Percentiles rank a stretch among this genome's conserved stretches.
Evolutionary conservation across 37 sponge, comb jelly and placozoan genomes (phyloP).

Genomic region (Crambe crambe): DNA sequence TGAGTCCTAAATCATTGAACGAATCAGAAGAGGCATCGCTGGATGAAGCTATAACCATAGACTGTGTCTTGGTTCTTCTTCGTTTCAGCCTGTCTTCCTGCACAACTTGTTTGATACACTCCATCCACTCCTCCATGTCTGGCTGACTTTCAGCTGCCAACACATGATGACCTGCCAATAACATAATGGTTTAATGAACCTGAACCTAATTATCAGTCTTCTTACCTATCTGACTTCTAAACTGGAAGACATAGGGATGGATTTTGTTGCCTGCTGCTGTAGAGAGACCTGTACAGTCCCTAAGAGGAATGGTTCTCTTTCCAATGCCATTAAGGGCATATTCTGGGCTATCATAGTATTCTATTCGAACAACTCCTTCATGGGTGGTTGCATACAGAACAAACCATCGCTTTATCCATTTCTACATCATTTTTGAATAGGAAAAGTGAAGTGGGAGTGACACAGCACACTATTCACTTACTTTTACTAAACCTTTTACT

Average conservation of each 20-base stretch:
- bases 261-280: slow-evolving; percentile 44
- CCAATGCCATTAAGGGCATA: slow-evolving; percentile 14
- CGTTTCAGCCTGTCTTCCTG: slow-evolving; percentile 29
- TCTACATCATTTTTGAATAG: slow-evolving; percentile 30
- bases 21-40: background rate
- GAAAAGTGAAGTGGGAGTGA: background rate
- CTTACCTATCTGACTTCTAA: slow-evolving; percentile 55
- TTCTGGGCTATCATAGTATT: slow-evolving; percentile 66
- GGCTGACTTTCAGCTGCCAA: slow-evolving; percentile 57
- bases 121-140: slow-evolving; percentile 67
- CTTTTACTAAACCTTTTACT: slow-evolving; percentile 66
- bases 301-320: slow-evolving; percentile 62
- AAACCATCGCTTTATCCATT: slow-evolving; percentile 70
- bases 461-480: background rate
- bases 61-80: slow-evolving; percentile 23
- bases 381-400: slow-evolving; percentile 58
- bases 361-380: slow-evolving; percentile 62
- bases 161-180: slow-evolving; percentile 53
- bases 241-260: slow-evolving; percentile 65
- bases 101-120: slow-evolving; percentile 43
- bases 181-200: background rate
- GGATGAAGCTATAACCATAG: background rate
- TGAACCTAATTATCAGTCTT: background rate
- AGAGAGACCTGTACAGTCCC: slow-evolving; percentile 44
- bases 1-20: background rate